Base-by-base conservation (phyloP, 2,888 invertebrate genomes). In the Synergus gifuensis region DNA sequence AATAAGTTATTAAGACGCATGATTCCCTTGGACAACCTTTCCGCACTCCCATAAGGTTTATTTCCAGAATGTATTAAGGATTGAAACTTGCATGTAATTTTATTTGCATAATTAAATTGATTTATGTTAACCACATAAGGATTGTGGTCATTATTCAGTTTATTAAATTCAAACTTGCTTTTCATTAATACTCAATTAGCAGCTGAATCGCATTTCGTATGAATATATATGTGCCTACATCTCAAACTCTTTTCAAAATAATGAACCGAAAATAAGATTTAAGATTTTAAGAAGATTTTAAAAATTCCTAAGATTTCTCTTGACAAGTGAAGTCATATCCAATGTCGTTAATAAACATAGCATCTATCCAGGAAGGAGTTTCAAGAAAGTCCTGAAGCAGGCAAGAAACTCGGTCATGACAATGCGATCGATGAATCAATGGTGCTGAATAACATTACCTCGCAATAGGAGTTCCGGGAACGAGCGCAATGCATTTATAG, bases 51-150 rank as follows among this genome's bases (percentile, higher is more conserved):
- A 16, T 66, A 66, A 42, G 42, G 42, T 42, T 66, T 66, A 66
- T 42, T 66, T 66, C 42, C 42, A 8, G n/a, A 66, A 66, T 66
- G 18, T 66, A 66, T 66, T 12, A 46, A 28, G 14, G 14, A 69
- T 28, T 28, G 16, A 69, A 9, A 28, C 16, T 67, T 44, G 18
- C 22, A 9, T 49, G 67, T 69, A 69, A 18, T 69, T 69, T 69
- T 69, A 46, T 69, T 69, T 69, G 67, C 67, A 69, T 69, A 69
- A 69, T 69, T 69, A 28, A 69, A 49, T 18, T 14, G 28, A 44
- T 46, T 4, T 46, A 69, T 69, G 67, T 46, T 69, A 4, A 44
- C 44, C 22, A n/a, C 28, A n/a, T 40, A 28, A 14, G 22, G 22
- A 12, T 8, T 4, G 14, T 49, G 28, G 22, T 46, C 1, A 11